These are phyloP conservation scores for Brachionus sp. DNA, from an alignment of 1,140 invertebrate species.

Conservation along the genomic window DNA sequence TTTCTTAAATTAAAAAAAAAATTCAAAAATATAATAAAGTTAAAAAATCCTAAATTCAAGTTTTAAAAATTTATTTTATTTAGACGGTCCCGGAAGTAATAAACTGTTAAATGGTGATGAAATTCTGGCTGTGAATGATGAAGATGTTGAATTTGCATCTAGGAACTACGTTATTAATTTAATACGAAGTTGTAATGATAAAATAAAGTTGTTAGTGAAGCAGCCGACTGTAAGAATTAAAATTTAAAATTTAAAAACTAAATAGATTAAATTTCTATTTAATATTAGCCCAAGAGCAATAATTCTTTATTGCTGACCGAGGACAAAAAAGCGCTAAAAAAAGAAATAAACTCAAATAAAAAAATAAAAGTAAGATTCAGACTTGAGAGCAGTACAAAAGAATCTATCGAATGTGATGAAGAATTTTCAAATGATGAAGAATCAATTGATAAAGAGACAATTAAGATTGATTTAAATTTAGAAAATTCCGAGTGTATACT, in stretches of 20 bases:
- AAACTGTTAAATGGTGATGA: conserved; percentile 83
- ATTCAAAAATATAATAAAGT: neutral
- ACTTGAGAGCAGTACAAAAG: neutral
- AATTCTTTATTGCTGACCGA: conserved; percentile 80
- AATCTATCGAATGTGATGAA: conserved; percentile 62
- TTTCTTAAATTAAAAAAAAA: no score
- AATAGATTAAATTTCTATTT: conserved; percentile 74
- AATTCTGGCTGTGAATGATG: conserved; percentile 80
- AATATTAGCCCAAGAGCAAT: conserved; percentile 66
- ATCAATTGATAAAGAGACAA: conserved; percentile 53
- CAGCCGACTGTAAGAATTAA: conserved; percentile 11
- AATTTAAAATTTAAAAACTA: conserved; percentile 64
- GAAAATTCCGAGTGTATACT: conserved; percentile 77
- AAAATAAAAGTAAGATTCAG: conserved; percentile 37
- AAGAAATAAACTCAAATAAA: conserved; percentile 68
- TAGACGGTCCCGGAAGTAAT: conserved; percentile 80
- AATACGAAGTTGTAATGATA: conserved; percentile 61
- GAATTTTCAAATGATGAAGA: conserved; percentile 67
- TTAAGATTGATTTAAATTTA: conserved; percentile 75
- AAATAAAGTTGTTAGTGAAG: conserved; percentile 46
- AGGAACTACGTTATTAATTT: conserved; percentile 82
- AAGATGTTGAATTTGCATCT: conserved; percentile 77
- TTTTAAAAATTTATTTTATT: conserved; percentile 49
- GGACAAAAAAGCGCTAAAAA: conserved; percentile 76
- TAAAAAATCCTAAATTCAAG: neutral